Percentiles rank a stretch among this genome's conserved stretches.
Conservation (phyloP, 2,888 invertebrate genomes). For the Phengaris alcon region DNA sequence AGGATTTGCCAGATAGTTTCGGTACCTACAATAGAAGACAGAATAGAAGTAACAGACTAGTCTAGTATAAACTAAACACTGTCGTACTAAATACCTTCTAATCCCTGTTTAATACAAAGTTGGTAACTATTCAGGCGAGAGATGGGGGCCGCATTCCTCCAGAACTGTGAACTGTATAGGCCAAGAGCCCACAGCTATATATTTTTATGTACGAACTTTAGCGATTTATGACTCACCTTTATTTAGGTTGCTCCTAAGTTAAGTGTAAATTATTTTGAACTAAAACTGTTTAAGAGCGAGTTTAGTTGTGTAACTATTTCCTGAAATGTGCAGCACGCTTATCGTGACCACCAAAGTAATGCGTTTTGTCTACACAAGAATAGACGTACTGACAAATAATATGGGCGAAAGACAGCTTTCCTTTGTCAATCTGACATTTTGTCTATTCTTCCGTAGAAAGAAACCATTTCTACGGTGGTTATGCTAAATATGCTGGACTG, state of each 20-base stretch:
- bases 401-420: too few species aligned
- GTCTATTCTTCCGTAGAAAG: too few species aligned
- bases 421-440: too few species aligned
- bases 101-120: slow-evolving; percentile 48
- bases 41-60: neutral
- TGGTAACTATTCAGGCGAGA: slow-evolving; percentile 57
- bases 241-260: slow-evolving; percentile 29
- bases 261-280: slow-evolving; percentile 6
- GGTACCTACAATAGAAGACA: too few species aligned
- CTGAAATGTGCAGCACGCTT: neutral
- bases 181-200: slow-evolving; percentile 30
- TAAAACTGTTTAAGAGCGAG: slow-evolving; percentile 5
- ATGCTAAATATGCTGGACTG: too few species aligned
- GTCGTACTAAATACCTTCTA: slow-evolving; percentile 23
- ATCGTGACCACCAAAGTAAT: neutral
- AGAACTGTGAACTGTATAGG: slow-evolving; percentile 37
- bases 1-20: too few species aligned
- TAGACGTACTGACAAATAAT: too few species aligned
- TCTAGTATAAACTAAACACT: neutral
- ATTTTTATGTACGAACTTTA: slow-evolving; percentile 25
- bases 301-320: neutral
- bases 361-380: neutral
- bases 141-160: slow-evolving; percentile 57
- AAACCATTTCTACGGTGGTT: too few species aligned
- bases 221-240: slow-evolving; percentile 25